phyloP scores from a whole-genome alignment of 2,797 vertebrate genomes.

The Perodicticus potto region DNA sequence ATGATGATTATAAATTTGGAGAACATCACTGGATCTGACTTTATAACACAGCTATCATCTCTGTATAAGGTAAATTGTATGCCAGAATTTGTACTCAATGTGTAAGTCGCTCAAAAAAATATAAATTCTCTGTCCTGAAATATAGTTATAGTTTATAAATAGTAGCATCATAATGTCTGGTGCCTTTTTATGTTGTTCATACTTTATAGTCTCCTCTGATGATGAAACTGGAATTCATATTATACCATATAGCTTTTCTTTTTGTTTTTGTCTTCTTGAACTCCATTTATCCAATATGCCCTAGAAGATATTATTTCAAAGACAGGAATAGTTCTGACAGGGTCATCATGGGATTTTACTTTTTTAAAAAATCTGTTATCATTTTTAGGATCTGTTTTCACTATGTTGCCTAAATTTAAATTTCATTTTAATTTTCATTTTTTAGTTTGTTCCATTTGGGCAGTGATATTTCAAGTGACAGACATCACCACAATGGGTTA shows the following conservation, averaged over 20 bases:
- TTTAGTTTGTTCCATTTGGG: neutral
- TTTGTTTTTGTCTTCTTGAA: neutral
- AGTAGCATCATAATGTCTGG: neutral
- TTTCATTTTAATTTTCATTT: neutral
- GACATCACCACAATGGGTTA: neutral
- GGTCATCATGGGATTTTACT: neutral
- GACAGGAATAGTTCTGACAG: neutral
- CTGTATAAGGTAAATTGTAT: neutral
- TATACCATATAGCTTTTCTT: neutral
- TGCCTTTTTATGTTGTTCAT: neutral
- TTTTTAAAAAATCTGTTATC: neutral
- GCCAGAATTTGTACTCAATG: neutral
- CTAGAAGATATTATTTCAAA: neutral
- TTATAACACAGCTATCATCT: neutral
- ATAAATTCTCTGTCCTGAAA: neutral
- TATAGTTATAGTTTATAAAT: neutral
- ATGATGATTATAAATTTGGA: neutral
- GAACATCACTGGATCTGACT: neutral
- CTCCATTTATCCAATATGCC: neutral
- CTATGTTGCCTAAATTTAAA: neutral
- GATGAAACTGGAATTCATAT: constrained; percentile 12
- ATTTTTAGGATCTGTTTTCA: neutral
- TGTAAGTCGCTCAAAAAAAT: neutral
- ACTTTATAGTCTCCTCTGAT: neutral
- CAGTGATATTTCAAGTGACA: neutral